Percentiles rank a stretch among this genome's conserved stretches.
These are phyloP conservation scores for Hucho hucho DNA, from an alignment of 2,113 vertebrate species.

Conservation along the genomic window DNA sequence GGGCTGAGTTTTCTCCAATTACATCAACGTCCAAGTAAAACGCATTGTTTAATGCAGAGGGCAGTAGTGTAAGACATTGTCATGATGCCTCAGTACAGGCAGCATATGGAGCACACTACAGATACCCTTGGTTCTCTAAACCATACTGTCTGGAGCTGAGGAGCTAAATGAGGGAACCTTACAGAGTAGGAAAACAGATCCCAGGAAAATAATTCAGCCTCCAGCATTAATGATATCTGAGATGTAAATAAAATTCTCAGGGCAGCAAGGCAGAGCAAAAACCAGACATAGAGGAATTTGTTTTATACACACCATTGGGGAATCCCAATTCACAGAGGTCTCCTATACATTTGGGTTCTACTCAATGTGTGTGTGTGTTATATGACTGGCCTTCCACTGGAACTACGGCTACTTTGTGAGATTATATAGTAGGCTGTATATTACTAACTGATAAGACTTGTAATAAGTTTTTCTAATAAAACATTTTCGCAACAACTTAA, in stretches of 20 bases:
- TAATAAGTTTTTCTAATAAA: too few relatives aligned
- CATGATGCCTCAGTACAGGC: background rate
- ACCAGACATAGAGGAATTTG: too few relatives aligned
- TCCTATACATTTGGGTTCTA: too few relatives aligned
- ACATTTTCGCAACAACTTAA: too few relatives aligned
- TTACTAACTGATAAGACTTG: too few relatives aligned
- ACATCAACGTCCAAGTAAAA: background rate
- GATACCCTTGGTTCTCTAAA: conserved; percentile 32
- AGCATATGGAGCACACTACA: background rate
- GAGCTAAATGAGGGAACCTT: conserved; percentile 32
- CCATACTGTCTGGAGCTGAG: conserved; percentile 45
- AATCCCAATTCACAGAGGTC: too few relatives aligned
- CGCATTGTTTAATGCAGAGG: background rate
- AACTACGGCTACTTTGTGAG: too few relatives aligned
- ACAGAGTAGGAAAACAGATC: conserved; percentile 61
- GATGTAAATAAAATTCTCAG: conserved; percentile 9
- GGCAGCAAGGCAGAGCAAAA: background rate
- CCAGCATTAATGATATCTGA: conserved; percentile 26
- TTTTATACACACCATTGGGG: too few relatives aligned
- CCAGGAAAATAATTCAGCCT: conserved; percentile 38
- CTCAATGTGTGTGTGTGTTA: too few relatives aligned
- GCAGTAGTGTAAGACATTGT: background rate
- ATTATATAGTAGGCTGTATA: too few relatives aligned
- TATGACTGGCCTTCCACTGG: too few relatives aligned
- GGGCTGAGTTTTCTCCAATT: too few relatives aligned